phyloP scores from a whole-genome alignment of 2,113 vertebrate species.

The Menura novaehollandiae region DNA sequence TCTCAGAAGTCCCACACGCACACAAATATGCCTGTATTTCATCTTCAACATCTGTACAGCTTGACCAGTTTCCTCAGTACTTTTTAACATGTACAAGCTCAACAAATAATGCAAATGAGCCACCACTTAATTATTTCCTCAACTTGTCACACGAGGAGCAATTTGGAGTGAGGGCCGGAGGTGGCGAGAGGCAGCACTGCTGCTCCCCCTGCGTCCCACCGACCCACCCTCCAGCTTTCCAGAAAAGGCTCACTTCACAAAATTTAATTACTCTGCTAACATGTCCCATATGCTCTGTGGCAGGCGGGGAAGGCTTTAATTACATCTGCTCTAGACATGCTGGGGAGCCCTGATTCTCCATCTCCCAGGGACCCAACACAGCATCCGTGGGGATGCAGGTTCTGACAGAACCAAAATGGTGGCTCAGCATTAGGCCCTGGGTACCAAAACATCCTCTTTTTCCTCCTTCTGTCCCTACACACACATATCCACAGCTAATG shows the following conservation, averaged over 20 bases:
- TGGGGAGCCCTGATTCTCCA: background rate
- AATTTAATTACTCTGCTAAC: slow-evolving; percentile 72
- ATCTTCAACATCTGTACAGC: background rate
- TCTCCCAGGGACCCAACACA: background rate
- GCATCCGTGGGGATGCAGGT: background rate
- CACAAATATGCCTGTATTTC: background rate
- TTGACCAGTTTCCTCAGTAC: background rate
- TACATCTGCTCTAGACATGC: slow-evolving; percentile 38
- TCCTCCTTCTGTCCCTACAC: background rate
- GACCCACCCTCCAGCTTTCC: slow-evolving; percentile 61
- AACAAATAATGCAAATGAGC: slow-evolving; percentile 56
- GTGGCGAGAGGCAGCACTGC: background rate
- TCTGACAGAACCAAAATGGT: background rate
- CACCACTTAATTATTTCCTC: slow-evolving; percentile 58
- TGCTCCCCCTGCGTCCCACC: slow-evolving; percentile 49
- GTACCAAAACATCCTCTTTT: background rate
- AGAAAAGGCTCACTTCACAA: slow-evolving; percentile 63
- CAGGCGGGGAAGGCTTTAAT: slow-evolving; percentile 63
- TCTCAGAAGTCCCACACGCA: background rate
- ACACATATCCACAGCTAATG: background rate
- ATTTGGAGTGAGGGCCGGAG: background rate
- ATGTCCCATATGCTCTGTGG: slow-evolving; percentile 69
- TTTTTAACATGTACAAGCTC: background rate
- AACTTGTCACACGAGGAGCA: background rate
- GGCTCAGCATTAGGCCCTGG: background rate